Evolutionary conservation across 1,140 invertebrate genomes (phyloP).

Genomic region (Lepidurus couesii): DNA sequence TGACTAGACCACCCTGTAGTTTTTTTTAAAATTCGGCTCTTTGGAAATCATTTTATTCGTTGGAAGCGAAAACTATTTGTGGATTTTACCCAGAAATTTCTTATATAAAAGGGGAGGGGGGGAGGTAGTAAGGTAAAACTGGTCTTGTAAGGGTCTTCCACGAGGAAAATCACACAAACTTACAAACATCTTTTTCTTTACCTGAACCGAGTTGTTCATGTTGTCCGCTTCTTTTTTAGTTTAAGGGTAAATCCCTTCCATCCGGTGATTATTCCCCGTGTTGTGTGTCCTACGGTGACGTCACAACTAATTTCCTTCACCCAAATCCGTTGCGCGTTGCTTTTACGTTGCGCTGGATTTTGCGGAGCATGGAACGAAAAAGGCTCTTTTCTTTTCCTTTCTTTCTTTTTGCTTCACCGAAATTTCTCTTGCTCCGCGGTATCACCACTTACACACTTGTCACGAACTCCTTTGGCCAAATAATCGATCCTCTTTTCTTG

Average conservation of each 20-base stretch:
- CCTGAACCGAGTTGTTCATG: conserved; percentile 13
- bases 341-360: neutral
- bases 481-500: neutral
- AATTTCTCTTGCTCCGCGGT: conserved; percentile 15
- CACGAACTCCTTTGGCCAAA: conserved; percentile 14
- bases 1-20: too few relatives aligned
- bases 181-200: neutral
- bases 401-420: neutral
- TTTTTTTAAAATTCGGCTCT: too few relatives aligned
- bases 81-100: too few relatives aligned
- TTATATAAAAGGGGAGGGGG: too few relatives aligned
- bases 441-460: conserved; percentile 22
- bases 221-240: neutral
- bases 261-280: conserved; percentile 17
- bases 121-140: too few relatives aligned
- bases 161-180: neutral
- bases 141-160: neutral
- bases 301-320: conserved; percentile 9
- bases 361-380: neutral
- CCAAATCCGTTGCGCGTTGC: neutral
- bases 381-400: neutral
- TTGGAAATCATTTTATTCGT: too few relatives aligned
- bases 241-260: neutral
- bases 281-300: neutral
- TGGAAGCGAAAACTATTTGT: too few relatives aligned